A percentile compares a stretch with the other conserved stretches of the same genome.
Conservation (phyloP, 2,888 invertebrate species). For the Stomorhina lunata region DNA sequence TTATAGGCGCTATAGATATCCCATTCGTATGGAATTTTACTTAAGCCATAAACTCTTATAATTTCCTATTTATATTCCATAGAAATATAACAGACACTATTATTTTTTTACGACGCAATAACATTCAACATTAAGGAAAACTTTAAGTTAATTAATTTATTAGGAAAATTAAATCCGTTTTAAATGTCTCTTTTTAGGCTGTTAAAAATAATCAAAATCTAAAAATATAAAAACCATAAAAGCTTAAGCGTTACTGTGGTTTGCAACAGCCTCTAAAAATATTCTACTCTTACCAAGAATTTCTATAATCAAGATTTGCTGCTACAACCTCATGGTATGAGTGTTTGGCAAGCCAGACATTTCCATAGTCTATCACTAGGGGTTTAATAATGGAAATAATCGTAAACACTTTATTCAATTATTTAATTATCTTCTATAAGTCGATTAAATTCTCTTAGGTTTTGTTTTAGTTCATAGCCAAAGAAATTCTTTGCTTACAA, state of each 20-base stretch:
- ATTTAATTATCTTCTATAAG: neutral
- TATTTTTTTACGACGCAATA: neutral
- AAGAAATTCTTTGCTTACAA: neutral
- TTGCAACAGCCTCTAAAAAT: neutral
- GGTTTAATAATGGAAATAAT: neutral
- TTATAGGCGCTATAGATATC: neutral
- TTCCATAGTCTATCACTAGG: neutral
- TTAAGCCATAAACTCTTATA: neutral
- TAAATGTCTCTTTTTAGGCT: neutral
- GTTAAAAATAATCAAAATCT: neutral
- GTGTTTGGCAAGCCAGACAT: neutral
- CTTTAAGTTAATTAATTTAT: neutral
- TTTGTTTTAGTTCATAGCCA: neutral
- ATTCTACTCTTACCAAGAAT: neutral
- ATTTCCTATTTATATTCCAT: neutral
- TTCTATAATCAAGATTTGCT: neutral
- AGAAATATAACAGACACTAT: neutral
- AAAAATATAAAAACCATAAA: neutral
- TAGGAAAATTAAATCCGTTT: neutral
- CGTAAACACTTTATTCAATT: constrained; percentile 7
- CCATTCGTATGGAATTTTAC: neutral
- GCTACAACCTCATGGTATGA: neutral
- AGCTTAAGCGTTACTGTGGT: neutral
- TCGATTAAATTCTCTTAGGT: neutral
- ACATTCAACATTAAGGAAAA: neutral